Evolutionary conservation across 2,113 vertebrate species (phyloP).

Genomic region (Sylvilagus bachmani): DNA sequence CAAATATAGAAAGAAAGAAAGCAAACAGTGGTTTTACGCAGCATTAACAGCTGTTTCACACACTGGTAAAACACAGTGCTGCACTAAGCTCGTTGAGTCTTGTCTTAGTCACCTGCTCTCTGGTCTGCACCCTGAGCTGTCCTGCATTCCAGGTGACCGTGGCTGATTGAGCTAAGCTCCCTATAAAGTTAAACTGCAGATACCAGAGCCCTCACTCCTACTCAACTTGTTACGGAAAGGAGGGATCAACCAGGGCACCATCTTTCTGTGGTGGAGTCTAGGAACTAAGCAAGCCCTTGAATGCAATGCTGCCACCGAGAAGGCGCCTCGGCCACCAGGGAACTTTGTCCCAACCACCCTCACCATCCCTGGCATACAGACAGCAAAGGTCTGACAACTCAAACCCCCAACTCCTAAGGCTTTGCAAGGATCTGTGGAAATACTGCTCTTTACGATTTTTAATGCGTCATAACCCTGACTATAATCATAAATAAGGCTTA

Average conservation of each 20-base stretch:
- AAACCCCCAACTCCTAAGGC: conserved; percentile 66
- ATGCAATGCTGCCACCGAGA: not conserved
- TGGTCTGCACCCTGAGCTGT: not conserved
- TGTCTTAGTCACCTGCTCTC: not conserved
- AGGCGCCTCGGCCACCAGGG: not conserved
- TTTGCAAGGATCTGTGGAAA: conserved; percentile 71
- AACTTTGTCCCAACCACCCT: conserved; percentile 72
- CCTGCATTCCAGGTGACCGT: not conserved
- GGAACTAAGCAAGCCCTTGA: not conserved
- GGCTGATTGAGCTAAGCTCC: not conserved
- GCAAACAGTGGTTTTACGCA: not conserved
- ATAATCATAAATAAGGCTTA: conserved; percentile 83
- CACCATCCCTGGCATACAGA: conserved; percentile 56
- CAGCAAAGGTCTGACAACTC: conserved; percentile 67
- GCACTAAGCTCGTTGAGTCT: not conserved
- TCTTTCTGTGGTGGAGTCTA: not conserved
- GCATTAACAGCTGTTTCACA: not conserved
- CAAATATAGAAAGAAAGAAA: not conserved
- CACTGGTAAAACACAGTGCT: not conserved
- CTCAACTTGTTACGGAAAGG: not conserved
- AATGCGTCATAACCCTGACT: conserved; percentile 82
- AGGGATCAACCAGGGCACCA: not conserved
- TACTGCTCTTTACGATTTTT: conserved; percentile 81
- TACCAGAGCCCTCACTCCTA: not conserved
- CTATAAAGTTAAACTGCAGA: not conserved